A percentile compares a stretch with the other conserved stretches of the same genome.
Evolutionary conservation across 2,888 invertebrate genomes (phyloP).

Genomic region (Metallyticus violacea): DNA sequence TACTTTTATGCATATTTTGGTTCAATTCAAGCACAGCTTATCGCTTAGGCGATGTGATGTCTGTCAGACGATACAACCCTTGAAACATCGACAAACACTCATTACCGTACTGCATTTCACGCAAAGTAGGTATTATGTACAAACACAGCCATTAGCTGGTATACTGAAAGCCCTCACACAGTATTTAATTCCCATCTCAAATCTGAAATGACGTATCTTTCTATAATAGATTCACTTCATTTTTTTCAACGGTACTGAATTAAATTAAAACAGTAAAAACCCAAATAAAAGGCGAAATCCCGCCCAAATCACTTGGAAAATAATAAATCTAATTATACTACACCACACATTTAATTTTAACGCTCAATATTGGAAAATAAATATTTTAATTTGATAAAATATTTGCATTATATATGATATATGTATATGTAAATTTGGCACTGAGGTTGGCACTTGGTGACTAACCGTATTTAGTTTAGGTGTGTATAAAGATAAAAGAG

Average conservation of each 20-base stretch:
- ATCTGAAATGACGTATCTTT: neutral
- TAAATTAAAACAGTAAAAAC: neutral
- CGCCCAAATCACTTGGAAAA: neutral
- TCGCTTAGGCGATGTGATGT: neutral
- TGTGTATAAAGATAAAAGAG: no score
- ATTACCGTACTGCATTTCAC: neutral
- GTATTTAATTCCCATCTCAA: neutral
- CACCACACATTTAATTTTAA: no score
- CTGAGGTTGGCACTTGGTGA: no score
- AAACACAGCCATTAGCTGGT: neutral
- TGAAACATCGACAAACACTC: neutral
- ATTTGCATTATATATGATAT: no score
- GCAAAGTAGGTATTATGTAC: constrained; percentile 4
- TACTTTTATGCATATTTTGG: neutral
- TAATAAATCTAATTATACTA: no score
- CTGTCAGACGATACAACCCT: neutral
- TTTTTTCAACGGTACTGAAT: neutral
- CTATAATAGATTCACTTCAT: neutral
- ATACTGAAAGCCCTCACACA: neutral
- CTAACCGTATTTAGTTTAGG: no score
- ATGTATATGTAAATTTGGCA: no score
- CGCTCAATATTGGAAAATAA: no score
- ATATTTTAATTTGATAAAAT: no score
- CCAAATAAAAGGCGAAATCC: neutral
- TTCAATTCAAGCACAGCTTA: neutral